Percentiles rank a stretch among this genome's conserved stretches.
Conservation (phyloP, 1,140 invertebrate genomes). For the Eupeodes corollae region DNA sequence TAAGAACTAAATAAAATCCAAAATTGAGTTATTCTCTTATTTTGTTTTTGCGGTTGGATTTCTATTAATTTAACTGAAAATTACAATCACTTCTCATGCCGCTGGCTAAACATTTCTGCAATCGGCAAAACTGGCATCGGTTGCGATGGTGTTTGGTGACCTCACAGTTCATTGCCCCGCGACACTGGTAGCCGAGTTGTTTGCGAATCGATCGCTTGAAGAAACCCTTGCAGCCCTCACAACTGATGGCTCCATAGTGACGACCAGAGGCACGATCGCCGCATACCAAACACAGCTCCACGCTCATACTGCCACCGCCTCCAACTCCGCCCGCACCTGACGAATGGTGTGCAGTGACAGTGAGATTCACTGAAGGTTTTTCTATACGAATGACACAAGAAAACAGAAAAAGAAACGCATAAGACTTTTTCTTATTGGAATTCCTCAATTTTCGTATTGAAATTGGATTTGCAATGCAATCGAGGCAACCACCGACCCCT, state of each 20-base stretch:
- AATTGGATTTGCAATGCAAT: no score
- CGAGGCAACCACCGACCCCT: no score
- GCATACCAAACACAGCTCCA: slow-evolving; percentile 88
- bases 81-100: slow-evolving; percentile 98
- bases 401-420: no score
- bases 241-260: slow-evolving; percentile 89
- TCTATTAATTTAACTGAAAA: slow-evolving; percentile 40
- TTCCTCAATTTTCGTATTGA: no score
- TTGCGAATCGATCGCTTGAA: slow-evolving; percentile 89
- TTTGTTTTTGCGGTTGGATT: neutral
- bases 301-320: slow-evolving; percentile 30
- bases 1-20: no score
- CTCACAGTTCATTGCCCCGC: slow-evolving; percentile 88
- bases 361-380: no score
- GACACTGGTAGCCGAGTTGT: slow-evolving; percentile 89
- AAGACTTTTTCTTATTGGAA: no score
- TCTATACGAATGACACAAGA: no score
- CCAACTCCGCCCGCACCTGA: neutral
- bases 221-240: slow-evolving; percentile 88
- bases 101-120: slow-evolving; percentile 92
- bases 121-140: slow-evolving; percentile 92
- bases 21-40: neutral
- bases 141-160: slow-evolving; percentile 96
- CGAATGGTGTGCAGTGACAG: no score
- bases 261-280: slow-evolving; percentile 87